Evolutionary conservation across 2,888 invertebrate species (phyloP).

Genomic region (Thymelicus lineola): DNA sequence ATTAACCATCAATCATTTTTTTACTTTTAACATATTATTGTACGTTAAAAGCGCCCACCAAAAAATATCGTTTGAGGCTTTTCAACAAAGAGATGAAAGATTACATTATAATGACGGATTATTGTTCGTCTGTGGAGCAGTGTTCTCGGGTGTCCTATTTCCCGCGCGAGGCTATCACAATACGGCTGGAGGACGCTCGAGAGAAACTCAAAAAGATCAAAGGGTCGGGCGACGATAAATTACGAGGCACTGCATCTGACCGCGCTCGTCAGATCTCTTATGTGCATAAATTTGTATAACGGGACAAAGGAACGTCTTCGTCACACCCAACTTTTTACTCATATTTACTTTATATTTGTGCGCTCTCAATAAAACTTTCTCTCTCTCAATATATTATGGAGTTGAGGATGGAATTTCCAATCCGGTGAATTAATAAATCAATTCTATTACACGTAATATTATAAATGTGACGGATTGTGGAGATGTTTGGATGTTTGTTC

Average conservation of each 20-base stretch:
- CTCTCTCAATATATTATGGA: neutral
- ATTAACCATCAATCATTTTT: too few species aligned
- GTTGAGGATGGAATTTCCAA: neutral
- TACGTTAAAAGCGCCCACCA: neutral
- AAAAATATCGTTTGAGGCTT: constrained; percentile 3
- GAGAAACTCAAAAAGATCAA: constrained; percentile 24
- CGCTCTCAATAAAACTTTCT: neutral
- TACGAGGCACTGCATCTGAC: constrained; percentile 27
- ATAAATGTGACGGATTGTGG: too few species aligned
- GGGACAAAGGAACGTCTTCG: constrained; percentile 1
- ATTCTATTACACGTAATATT: too few species aligned
- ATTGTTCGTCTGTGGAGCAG: constrained; percentile 24
- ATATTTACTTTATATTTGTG: neutral
- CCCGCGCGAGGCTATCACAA: neutral
- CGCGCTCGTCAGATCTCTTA: constrained; percentile 14
- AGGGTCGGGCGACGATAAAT: constrained; percentile 32
- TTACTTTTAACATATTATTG: neutral
- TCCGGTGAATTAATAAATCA: neutral
- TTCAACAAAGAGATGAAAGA: constrained; percentile 34
- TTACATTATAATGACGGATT: constrained; percentile 33
- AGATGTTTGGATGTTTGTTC: too few species aligned
- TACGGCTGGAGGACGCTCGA: constrained; percentile 8
- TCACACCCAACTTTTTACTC: neutral
- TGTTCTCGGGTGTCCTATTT: neutral
- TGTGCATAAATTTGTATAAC: constrained; percentile 28